These are phyloP conservation scores for Leuciscus idus DNA, from an alignment of 2,113 vertebrate genomes.

Conservation along the genomic window DNA sequence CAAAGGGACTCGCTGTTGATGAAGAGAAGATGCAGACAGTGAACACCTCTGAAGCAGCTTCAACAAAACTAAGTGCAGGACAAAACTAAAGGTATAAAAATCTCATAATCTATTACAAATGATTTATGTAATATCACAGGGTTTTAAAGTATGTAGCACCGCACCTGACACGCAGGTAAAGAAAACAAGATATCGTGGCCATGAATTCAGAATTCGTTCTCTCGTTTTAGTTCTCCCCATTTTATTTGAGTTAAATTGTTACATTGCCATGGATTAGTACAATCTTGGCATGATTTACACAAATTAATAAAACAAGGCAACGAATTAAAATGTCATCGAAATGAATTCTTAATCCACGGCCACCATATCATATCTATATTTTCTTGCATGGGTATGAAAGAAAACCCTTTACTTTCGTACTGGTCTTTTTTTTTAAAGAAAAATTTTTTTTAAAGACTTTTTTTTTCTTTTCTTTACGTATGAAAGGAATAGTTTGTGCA, in stretches of 20 bases:
- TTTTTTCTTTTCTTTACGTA: no score
- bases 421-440: no score
- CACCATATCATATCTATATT: background rate
- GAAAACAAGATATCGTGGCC: background rate
- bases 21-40: constrained; percentile 27
- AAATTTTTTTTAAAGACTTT: no score
- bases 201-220: background rate
- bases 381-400: background rate
- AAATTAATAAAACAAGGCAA: no score
- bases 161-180: background rate
- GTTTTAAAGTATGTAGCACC: background rate
- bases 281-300: no score
- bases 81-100: background rate
- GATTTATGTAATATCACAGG: background rate
- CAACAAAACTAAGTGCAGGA: background rate
- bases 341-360: background rate
- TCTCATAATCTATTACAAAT: background rate
- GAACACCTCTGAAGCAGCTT: background rate
- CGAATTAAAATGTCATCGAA: no score
- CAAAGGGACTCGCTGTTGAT: constrained; percentile 76
- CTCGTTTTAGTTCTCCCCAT: background rate
- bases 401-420: no score
- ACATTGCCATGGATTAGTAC: no score
- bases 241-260: background rate
- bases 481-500: background rate